Percentiles rank a stretch among this genome's conserved stretches.
Evolutionary conservation across 2,888 invertebrate species (phyloP).

Genomic region (Cephus rjabovi): DNA sequence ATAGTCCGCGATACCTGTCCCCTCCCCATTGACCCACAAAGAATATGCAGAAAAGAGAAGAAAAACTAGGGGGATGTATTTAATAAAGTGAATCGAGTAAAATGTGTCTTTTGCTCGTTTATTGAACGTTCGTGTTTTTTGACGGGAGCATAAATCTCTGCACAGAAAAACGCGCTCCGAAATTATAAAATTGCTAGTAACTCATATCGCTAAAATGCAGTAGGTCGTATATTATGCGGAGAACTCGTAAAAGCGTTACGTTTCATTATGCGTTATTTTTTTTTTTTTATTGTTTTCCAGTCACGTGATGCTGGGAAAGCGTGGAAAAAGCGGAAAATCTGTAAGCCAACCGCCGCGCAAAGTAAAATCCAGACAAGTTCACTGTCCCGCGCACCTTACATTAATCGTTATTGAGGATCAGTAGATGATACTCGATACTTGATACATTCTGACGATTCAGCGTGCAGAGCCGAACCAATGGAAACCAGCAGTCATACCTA

Average conservation of each 20-base stretch:
- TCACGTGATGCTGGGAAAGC: neutral
- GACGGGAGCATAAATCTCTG: slow-evolving; percentile 41
- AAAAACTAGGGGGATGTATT: slow-evolving; percentile 9
- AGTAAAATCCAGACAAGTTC: no score
- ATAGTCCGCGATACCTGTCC: neutral
- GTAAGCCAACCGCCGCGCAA: slow-evolving; percentile 10
- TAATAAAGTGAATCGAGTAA: slow-evolving; percentile 50
- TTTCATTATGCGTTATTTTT: slow-evolving; percentile 1
- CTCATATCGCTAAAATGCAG: slow-evolving; percentile 37
- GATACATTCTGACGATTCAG: no score
- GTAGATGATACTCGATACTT: no score
- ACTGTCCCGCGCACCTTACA: no score
- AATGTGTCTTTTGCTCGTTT: slow-evolving; percentile 42
- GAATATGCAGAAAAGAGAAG: neutral
- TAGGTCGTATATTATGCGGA: slow-evolving; percentile 28
- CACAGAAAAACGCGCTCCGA: slow-evolving; percentile 35
- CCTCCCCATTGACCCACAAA: no score
- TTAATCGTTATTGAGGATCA: no score
- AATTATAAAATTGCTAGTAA: slow-evolving; percentile 44
- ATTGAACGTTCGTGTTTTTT: slow-evolving; percentile 41
- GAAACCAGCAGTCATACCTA: no score
- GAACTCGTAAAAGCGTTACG: neutral
- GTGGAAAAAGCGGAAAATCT: slow-evolving; percentile 11
- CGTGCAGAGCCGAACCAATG: no score
- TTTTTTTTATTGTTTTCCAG: slow-evolving; percentile 2